phyloP scores from a whole-genome alignment of 2,888 invertebrate genomes.

The Tenthredo mesomela region DNA sequence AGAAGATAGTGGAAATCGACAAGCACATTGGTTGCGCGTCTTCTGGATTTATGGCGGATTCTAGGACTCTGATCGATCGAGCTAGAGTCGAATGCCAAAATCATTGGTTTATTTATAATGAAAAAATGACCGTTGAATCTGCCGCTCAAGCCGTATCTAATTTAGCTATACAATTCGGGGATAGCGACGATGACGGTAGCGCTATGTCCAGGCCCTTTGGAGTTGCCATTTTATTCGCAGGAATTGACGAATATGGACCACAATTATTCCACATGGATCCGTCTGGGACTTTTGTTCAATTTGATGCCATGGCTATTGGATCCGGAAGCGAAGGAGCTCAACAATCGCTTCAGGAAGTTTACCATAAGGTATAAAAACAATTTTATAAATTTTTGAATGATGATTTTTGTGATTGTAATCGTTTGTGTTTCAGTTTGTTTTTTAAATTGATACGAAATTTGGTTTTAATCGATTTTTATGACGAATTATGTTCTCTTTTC shows the following conservation, averaged over 20 bases:
- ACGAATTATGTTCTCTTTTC: constrained; percentile 67
- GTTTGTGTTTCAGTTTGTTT: not conserved
- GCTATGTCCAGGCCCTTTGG: constrained; percentile 99
- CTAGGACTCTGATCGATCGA: constrained; percentile 94
- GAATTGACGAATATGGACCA: constrained; percentile 95
- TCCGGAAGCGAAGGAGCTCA: constrained; percentile 99
- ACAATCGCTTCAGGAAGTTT: constrained; percentile 91
- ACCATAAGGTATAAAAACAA: constrained; percentile 77
- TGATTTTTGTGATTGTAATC: not conserved
- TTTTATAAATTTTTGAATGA: not conserved
- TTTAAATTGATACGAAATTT: not conserved
- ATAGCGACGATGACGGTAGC: constrained; percentile 96
- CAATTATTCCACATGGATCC: constrained; percentile 99
- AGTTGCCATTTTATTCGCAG: constrained; percentile 98
- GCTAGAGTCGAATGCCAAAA: constrained; percentile 98
- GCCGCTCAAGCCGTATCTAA: constrained; percentile 99
- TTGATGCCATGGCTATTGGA: constrained; percentile 99
- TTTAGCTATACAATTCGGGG: constrained; percentile 99
- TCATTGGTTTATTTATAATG: constrained; percentile 99
- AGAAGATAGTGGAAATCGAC: constrained; percentile 99
- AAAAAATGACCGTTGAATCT: constrained; percentile 97
- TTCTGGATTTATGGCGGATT: constrained; percentile 99
- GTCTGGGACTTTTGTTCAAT: constrained; percentile 98
- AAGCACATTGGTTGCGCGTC: constrained; percentile 98
- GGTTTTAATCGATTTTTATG: not conserved